Evolutionary conservation across 2,797 vertebrate species (phyloP).

Genomic region (Champsocephalus gunnari): DNA sequence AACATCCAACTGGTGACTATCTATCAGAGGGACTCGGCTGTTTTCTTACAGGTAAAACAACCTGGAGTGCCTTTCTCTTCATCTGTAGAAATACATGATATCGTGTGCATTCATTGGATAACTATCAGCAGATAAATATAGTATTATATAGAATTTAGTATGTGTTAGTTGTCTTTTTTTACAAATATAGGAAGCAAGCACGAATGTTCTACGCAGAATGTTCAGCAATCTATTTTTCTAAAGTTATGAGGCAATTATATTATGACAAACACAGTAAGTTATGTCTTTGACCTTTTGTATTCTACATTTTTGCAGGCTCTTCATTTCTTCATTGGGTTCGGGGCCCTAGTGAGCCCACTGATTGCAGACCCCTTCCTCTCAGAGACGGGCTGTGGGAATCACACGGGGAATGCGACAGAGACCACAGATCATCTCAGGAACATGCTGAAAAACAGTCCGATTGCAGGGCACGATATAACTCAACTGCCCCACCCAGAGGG

Average conservation of each 20-base stretch:
- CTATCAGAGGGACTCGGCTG: slow-evolving; percentile 95
- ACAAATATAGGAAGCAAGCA: background rate
- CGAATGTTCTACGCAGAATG: background rate
- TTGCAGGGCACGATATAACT: slow-evolving; percentile 83
- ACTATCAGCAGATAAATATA: background rate
- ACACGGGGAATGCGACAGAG: slow-evolving; percentile 83
- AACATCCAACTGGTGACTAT: slow-evolving; percentile 97
- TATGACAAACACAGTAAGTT: slow-evolving; percentile 24
- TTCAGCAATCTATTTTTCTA: background rate
- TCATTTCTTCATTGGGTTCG: slow-evolving; percentile 97
- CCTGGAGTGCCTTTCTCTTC: background rate
- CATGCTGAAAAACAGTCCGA: slow-evolving; percentile 80
- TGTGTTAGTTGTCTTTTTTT: background rate
- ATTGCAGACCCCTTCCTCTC: slow-evolving; percentile 98
- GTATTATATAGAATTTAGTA: background rate
- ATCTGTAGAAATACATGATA: background rate
- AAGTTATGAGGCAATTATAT: slow-evolving; percentile 12
- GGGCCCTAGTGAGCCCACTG: slow-evolving; percentile 95
- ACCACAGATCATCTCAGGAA: slow-evolving; percentile 88
- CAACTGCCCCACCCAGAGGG: slow-evolving; percentile 68
- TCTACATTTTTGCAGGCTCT: slow-evolving; percentile 86
- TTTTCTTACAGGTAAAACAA: slow-evolving; percentile 93
- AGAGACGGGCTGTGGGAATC: slow-evolving; percentile 90
- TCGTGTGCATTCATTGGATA: background rate
- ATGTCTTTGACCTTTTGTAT: slow-evolving; percentile 39